Evolutionary conservation across 2,888 invertebrate genomes (phyloP).

Genomic region (Diloba caeruleocephala): DNA sequence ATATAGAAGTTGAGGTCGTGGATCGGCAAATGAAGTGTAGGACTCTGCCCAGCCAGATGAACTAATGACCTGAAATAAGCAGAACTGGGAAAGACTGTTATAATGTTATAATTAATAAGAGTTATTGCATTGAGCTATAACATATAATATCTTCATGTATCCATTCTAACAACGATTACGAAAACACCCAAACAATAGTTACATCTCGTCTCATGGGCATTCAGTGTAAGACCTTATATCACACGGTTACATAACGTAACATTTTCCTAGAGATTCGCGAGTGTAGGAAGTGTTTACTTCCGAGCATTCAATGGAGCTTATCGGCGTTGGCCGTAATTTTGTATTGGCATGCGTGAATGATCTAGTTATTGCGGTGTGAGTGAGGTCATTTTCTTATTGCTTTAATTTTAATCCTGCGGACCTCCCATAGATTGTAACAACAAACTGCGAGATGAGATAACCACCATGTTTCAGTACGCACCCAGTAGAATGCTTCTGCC

Average conservation of each 20-base stretch:
- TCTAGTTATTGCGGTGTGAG: conserved; percentile 38
- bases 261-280: conserved; percentile 47
- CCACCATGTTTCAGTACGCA: too few species aligned
- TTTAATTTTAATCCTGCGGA: too few species aligned
- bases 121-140: conserved; percentile 2
- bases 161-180: conserved; percentile 30
- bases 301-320: conserved; percentile 62
- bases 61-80: too few species aligned
- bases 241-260: conserved; percentile 54
- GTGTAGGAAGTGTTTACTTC: conserved; percentile 57
- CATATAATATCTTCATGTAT: conserved; percentile 1
- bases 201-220: conserved; percentile 40
- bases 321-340: conserved; percentile 40
- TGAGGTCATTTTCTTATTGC: conserved; percentile 24
- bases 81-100: too few species aligned
- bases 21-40: too few species aligned
- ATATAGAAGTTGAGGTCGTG: too few species aligned
- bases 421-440: too few species aligned
- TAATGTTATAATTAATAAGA: not conserved
- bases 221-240: conserved; percentile 53
- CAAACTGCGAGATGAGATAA: too few species aligned
- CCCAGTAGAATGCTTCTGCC: too few species aligned
- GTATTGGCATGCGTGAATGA: conserved; percentile 45
- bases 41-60: too few species aligned
- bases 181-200: conserved; percentile 45